Evolutionary conservation across 2,888 invertebrate genomes (phyloP), one percentile per base, ranked within the genome.

Genomic region (Fissipunctia ypsillon): DNA sequence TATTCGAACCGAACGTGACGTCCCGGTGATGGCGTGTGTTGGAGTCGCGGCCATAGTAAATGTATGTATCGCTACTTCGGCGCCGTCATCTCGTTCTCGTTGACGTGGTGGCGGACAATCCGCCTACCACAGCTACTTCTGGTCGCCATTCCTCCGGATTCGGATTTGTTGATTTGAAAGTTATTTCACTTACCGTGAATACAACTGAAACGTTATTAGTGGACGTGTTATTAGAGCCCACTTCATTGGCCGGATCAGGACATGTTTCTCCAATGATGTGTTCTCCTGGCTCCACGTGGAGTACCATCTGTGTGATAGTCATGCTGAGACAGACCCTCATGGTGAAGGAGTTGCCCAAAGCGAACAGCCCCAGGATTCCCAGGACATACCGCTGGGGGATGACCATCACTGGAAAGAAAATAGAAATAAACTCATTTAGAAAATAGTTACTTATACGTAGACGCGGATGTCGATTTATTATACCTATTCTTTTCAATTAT

Each of bases 251-350:
- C 0, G 91, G 90, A 63, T 94, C 95, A 0, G 96, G 95, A 78
- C 97, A 97, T 0, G 96, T 96, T 84, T 97, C 95, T 3, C 97
- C 96, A 59, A 96, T 91, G 1, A 95, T 95, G 54, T 94, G 93
- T 73, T 92, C 93, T 2, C 91, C 81, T 0, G 92, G 69, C 3
- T 92, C 89, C 1, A 91, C 84, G 7, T 93, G 89, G 0, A 91
- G 87, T 0, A 97, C 97, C 97, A 98, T 97, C 84, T 97, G 97
- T 3, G 97, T 97, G 50, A 98, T 97, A 2, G 97, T 97, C 89
- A 97, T 97, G 57, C 97, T 97, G 25, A 98, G 95, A 78, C 97
- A 97, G 2, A 97, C 97, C 35, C 98, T 95, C 97, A 98, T 98
- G 45, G 97, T 97, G 88, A 97, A 98, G 10, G 98, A 97, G 89